phyloP scores from a whole-genome alignment of 2,888 invertebrate species.

The Criorhina ranunculi region DNA sequence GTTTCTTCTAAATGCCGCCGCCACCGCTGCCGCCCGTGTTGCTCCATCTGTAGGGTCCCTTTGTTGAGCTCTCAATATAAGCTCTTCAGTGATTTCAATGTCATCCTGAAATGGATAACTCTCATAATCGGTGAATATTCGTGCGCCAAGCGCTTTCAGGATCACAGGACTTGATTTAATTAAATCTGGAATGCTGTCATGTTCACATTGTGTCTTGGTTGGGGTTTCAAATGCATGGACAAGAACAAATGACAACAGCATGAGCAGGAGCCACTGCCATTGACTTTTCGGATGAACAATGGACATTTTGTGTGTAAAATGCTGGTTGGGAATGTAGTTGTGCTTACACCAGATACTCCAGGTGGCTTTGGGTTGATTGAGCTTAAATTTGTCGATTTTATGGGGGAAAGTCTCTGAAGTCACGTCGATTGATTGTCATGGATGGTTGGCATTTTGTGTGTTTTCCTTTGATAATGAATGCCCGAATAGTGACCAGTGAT shows the following conservation, averaged over 20 bases:
- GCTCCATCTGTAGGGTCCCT: slow-evolving; percentile 52
- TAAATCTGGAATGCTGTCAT: slow-evolving; percentile 83
- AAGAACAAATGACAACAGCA: slow-evolving; percentile 73
- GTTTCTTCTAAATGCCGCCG: slow-evolving; percentile 26
- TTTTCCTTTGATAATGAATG: slow-evolving; percentile 54
- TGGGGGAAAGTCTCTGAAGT: slow-evolving; percentile 52
- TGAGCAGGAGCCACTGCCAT: slow-evolving; percentile 71
- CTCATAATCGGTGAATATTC: slow-evolving; percentile 82
- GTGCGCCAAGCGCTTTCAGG: slow-evolving; percentile 83
- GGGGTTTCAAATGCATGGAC: slow-evolving; percentile 69
- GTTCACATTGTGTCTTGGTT: slow-evolving; percentile 79
- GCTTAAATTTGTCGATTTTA: slow-evolving; percentile 58
- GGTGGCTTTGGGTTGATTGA: slow-evolving; percentile 55
- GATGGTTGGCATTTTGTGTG: slow-evolving; percentile 69
- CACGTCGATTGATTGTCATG: slow-evolving; percentile 70
- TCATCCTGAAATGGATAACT: slow-evolving; percentile 74
- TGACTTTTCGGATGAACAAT: slow-evolving; percentile 74
- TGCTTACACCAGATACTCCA: not conserved
- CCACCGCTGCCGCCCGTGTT: slow-evolving; percentile 45
- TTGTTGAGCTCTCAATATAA: slow-evolving; percentile 63
- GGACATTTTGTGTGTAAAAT: slow-evolving; percentile 58
- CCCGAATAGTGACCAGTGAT: slow-evolving; percentile 42
- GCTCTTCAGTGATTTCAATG: slow-evolving; percentile 73
- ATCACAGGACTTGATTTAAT: slow-evolving; percentile 84
- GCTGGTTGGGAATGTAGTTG: slow-evolving; percentile 12